Evolutionary conservation across 2,113 vertebrate genomes (phyloP).

Genomic region (Colaptes auratus): DNA sequence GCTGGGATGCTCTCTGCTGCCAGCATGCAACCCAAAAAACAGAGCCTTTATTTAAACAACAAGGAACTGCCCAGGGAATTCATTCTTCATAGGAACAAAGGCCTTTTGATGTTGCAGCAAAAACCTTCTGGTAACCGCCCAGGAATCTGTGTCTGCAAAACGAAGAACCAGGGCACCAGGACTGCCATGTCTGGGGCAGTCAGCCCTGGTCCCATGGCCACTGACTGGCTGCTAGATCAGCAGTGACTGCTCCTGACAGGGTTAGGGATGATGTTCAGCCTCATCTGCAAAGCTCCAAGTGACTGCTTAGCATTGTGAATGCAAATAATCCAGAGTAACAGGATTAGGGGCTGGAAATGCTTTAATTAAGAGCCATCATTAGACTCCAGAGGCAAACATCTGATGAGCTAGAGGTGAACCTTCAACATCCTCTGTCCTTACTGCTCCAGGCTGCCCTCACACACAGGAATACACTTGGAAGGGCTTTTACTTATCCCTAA

Average conservation of each 20-base stretch:
- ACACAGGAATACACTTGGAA: background rate
- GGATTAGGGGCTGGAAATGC: background rate
- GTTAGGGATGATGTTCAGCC: background rate
- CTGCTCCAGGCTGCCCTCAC: background rate
- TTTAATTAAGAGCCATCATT: background rate
- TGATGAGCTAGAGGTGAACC: background rate
- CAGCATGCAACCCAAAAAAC: constrained; percentile 31
- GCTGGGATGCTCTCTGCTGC: background rate
- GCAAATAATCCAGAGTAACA: background rate
- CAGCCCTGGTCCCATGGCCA: background rate
- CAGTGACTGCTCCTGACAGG: background rate
- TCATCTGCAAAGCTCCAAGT: background rate
- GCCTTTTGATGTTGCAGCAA: constrained; percentile 36
- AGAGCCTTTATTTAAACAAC: constrained; percentile 12
- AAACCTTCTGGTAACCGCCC: constrained; percentile 13
- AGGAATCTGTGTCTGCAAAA: constrained; percentile 31
- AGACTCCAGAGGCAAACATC: background rate
- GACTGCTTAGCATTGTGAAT: background rate
- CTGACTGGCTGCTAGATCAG: background rate
- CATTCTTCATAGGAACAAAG: constrained; percentile 50
- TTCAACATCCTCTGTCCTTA: background rate
- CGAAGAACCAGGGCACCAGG: background rate
- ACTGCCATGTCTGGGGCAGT: background rate
- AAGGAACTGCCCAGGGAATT: constrained; percentile 51
- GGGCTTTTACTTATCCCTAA: background rate